phyloP scores from a whole-genome alignment of 2,888 invertebrate species.

The Himalopsyche kuldschensis region DNA sequence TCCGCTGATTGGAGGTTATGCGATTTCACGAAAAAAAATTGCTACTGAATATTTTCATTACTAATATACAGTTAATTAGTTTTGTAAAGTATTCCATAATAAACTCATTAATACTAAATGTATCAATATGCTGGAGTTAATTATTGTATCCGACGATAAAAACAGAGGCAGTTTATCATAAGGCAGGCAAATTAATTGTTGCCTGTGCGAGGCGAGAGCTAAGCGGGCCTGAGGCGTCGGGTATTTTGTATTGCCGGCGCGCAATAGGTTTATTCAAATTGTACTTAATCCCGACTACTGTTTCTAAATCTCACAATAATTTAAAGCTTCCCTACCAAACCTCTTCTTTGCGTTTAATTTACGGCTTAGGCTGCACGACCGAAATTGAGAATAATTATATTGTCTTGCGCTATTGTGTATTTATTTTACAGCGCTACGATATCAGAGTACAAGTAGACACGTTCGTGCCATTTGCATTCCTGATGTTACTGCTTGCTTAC shows the following conservation, averaged over 20 bases:
- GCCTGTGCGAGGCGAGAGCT: not conserved
- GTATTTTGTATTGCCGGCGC: not conserved
- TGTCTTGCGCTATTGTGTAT: constrained; percentile 37
- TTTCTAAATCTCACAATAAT: constrained; percentile 40
- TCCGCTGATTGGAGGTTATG: no score
- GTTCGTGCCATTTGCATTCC: constrained; percentile 37
- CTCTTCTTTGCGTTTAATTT: constrained; percentile 40
- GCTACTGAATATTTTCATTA: no score
- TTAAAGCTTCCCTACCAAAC: constrained; percentile 38
- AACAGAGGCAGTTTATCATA: not conserved
- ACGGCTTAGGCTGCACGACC: constrained; percentile 35
- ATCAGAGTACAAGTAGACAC: not conserved
- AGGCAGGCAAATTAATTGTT: not conserved
- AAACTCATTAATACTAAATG: no score
- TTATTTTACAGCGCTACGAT: constrained; percentile 22
- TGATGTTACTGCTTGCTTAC: constrained; percentile 16
- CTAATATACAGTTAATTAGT: no score
- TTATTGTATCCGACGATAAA: not conserved
- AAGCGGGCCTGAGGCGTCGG: not conserved
- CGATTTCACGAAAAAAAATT: no score
- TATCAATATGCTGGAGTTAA: not conserved
- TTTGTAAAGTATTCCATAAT: no score
- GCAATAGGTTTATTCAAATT: constrained; percentile 38
- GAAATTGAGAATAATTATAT: constrained; percentile 40
- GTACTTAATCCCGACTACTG: constrained; percentile 40